Evolutionary conservation across 1,140 invertebrate species (phyloP).

Genomic region (Drosophila carrolli): DNA sequence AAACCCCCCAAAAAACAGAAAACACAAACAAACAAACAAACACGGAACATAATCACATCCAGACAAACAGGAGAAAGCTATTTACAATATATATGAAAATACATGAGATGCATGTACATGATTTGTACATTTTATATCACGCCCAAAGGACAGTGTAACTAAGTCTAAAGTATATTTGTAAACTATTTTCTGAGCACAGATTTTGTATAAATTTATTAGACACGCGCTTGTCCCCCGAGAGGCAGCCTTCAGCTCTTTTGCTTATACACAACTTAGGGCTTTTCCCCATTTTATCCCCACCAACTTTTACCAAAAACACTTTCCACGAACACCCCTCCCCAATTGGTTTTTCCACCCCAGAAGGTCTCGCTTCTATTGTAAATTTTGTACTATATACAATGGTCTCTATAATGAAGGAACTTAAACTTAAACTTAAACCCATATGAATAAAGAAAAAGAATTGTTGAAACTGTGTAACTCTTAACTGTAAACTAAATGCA

Average conservation of each 20-base stretch:
- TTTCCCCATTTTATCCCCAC: constrained; percentile 16
- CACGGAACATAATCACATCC: constrained; percentile 24
- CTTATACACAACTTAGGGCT: constrained; percentile 63
- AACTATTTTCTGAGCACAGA: constrained; percentile 81
- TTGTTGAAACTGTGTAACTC: constrained; percentile 63
- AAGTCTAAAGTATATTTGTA: constrained; percentile 79
- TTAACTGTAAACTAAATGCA: constrained; percentile 43
- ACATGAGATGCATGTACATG: constrained; percentile 29
- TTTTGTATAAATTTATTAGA: constrained; percentile 79
- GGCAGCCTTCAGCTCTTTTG: constrained; percentile 72
- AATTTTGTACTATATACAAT: constrained; percentile 83
- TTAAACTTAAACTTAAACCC: constrained; percentile 16
- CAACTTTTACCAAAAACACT: not conserved
- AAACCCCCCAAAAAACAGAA: constrained; percentile 10
- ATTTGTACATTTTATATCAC: constrained; percentile 62
- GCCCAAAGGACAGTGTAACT: constrained; percentile 81
- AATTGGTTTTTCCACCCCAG: constrained; percentile 33
- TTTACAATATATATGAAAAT: constrained; percentile 47
- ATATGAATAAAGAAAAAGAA: constrained; percentile 34
- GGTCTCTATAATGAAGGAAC: constrained; percentile 51
- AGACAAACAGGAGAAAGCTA: constrained; percentile 31
- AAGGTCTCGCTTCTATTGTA: constrained; percentile 73
- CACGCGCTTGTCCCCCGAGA: constrained; percentile 57
- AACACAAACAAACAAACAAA: not conserved
- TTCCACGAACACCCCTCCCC: constrained; percentile 6